phyloP scores from a whole-genome alignment of 2,797 vertebrate species.

The Poeciliopsis presidionis region DNA sequence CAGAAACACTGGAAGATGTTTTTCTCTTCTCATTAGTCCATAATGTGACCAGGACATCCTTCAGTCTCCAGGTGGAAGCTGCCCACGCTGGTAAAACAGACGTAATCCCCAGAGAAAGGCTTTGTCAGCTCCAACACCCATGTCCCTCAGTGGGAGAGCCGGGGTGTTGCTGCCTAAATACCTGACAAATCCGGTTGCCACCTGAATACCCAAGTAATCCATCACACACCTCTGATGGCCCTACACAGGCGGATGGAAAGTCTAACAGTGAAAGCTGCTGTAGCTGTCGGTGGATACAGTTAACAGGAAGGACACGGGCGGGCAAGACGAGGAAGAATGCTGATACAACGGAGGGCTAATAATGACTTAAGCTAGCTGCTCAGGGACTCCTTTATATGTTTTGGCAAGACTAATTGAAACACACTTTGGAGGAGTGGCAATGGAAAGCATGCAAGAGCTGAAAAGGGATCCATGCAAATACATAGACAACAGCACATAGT shows the following conservation, averaged over 20 bases:
- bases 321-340: slow-evolving; percentile 36
- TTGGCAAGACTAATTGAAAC: slow-evolving; percentile 49
- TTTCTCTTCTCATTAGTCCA: slow-evolving; percentile 36
- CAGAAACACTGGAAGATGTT: neutral
- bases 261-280: slow-evolving; percentile 36
- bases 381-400: slow-evolving; percentile 37
- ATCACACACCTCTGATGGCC: slow-evolving; percentile 54
- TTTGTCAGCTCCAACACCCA: slow-evolving; percentile 62
- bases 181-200: slow-evolving; percentile 67
- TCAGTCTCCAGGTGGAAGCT: slow-evolving; percentile 7
- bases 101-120: slow-evolving; percentile 60
- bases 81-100: slow-evolving; percentile 52
- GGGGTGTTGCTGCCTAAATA: slow-evolving; percentile 60
- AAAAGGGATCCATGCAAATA: slow-evolving; percentile 66
- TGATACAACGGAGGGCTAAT: slow-evolving; percentile 44
- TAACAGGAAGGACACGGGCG: slow-evolving; percentile 44
- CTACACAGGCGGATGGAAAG: slow-evolving; percentile 42
- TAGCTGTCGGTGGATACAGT: slow-evolving; percentile 31
- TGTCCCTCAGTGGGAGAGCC: slow-evolving; percentile 56
- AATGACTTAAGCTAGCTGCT: slow-evolving; percentile 43
- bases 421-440: slow-evolving; percentile 37
- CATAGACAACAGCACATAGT: slow-evolving; percentile 29
- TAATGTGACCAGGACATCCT: too few relatives aligned
- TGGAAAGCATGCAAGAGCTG: slow-evolving; percentile 59
- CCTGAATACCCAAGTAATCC: slow-evolving; percentile 60